These are phyloP conservation scores for Atta cephalotes DNA, from an alignment of 1,140 invertebrate genomes.

Conservation along the genomic window DNA sequence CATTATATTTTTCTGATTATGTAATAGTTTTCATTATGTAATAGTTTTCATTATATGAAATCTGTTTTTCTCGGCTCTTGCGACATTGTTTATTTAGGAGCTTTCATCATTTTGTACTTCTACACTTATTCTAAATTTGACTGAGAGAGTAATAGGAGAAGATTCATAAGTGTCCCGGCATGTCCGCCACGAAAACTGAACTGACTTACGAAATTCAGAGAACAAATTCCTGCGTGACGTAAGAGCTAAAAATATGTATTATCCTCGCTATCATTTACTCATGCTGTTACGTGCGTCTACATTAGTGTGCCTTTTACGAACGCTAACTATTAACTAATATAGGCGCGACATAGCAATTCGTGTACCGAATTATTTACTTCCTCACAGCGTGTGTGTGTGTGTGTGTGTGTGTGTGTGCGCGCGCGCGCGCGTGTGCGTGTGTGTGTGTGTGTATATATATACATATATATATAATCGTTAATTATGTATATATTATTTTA, in stretches of 20 bases:
- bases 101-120: slow-evolving; percentile 8
- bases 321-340: neutral
- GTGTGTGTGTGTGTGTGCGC: too few species aligned
- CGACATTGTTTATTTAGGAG: neutral
- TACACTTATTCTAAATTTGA: slow-evolving; percentile 10
- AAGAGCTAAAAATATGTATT: slow-evolving; percentile 49
- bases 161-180: neutral
- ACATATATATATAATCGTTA: neutral
- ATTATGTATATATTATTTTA: neutral
- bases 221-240: slow-evolving; percentile 32
- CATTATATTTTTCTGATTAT: neutral
- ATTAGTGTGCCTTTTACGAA: neutral
- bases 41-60: neutral
- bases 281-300: neutral
- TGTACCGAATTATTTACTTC: neutral
- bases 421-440: neutral
- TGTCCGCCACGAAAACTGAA: slow-evolving; percentile 28
- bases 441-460: too few species aligned
- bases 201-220: slow-evolving; percentile 36
- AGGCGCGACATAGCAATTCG: neutral
- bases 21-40: neutral
- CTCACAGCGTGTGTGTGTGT: neutral
- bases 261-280: slow-evolving; percentile 26
- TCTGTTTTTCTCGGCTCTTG: neutral
- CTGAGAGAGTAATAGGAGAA: neutral